These are phyloP conservation scores for Channallabes apus DNA, from an alignment of 2,797 vertebrate species.

Conservation along the genomic window DNA sequence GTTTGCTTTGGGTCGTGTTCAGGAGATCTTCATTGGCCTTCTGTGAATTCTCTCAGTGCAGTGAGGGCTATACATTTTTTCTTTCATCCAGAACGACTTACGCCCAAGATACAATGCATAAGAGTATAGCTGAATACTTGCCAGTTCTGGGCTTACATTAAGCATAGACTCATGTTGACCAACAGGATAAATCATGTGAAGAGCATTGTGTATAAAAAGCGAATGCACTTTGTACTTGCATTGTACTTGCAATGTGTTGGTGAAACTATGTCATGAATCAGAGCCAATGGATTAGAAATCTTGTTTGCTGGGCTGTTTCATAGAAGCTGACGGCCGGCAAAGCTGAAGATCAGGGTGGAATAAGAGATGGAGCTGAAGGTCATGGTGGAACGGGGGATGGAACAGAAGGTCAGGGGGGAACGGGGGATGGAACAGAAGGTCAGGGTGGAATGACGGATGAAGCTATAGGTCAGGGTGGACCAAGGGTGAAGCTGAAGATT, in stretches of 20 bases:
- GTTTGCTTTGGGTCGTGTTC: slow-evolving; percentile 46
- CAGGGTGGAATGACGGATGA: slow-evolving; percentile 1
- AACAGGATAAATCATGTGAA: not conserved
- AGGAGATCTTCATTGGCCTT: slow-evolving; percentile 33
- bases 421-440: not conserved
- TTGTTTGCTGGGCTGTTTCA: slow-evolving; percentile 38
- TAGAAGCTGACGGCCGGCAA: not conserved
- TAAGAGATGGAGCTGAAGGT: slow-evolving; percentile 49
- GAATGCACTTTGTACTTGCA: not conserved
- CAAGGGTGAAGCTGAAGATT: not conserved
- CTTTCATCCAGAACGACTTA: not conserved
- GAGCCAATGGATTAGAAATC: slow-evolving; percentile 23
- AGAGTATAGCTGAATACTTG: not conserved
- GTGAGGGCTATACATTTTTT: not conserved
- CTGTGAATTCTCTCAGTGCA: not conserved
- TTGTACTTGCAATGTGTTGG: not conserved
- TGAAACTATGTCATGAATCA: slow-evolving; percentile 16
- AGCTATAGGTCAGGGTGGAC: slow-evolving; percentile 50
- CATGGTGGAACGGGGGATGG: slow-evolving; percentile 8
- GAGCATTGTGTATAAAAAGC: not conserved
- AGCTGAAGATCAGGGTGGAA: slow-evolving; percentile 51
- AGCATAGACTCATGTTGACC: not conserved
- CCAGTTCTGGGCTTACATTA: not conserved
- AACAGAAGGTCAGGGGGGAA: slow-evolving; percentile 49
- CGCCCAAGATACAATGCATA: not conserved